Conservation (phyloP, 2,888 invertebrate species). For the Ecdyonurus torrentis region DNA sequence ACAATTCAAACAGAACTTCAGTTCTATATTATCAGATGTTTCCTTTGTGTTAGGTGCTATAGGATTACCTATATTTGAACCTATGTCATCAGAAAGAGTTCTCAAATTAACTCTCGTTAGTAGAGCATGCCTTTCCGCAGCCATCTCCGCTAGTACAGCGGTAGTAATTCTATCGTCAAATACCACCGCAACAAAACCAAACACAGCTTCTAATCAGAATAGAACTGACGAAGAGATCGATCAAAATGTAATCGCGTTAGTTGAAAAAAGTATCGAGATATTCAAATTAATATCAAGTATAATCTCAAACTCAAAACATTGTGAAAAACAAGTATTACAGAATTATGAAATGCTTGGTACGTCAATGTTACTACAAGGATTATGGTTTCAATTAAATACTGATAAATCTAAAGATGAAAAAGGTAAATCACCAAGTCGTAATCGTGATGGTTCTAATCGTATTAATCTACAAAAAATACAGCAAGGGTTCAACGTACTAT, state of each 20-base stretch:
- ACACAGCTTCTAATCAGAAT: neutral
- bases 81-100: slow-evolving; percentile 67
- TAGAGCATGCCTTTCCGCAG: slow-evolving; percentile 59
- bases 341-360: slow-evolving; percentile 78
- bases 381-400: slow-evolving; percentile 55
- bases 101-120: slow-evolving; percentile 66
- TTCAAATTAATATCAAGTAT: slow-evolving; percentile 65
- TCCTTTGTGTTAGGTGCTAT: slow-evolving; percentile 66
- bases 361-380: slow-evolving; percentile 73
- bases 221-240: slow-evolving; percentile 60
- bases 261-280: slow-evolving; percentile 76
- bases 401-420: slow-evolving; percentile 33
- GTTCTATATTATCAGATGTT: slow-evolving; percentile 61
- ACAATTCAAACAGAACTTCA: slow-evolving; percentile 44
- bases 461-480: slow-evolving; percentile 59
- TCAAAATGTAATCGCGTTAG: slow-evolving; percentile 60
- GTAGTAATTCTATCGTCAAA: neutral
- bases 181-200: neutral
- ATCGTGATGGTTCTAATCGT: slow-evolving; percentile 34
- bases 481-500: slow-evolving; percentile 77
- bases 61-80: slow-evolving; percentile 74
- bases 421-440: slow-evolving; percentile 40
- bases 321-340: slow-evolving; percentile 75
- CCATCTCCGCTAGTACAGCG: slow-evolving; percentile 20
- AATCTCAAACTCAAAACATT: slow-evolving; percentile 69